Base-by-base conservation (phyloP, 2,113 vertebrate genomes). In the Oenanthe melanoleuca region DNA sequence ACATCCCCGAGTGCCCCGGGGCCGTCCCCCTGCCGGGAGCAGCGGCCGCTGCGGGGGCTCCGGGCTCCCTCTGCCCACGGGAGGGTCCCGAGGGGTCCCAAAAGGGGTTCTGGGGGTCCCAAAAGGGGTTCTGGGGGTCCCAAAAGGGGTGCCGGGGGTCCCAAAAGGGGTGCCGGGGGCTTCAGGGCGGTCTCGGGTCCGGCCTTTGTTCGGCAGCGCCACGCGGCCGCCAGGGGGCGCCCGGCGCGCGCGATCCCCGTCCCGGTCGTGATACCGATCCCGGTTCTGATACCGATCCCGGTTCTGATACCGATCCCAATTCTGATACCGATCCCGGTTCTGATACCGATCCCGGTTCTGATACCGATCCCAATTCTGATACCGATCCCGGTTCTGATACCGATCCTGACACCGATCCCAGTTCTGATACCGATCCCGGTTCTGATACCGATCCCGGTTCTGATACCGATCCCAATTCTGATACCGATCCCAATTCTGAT, bases 211-310 rank as follows among this genome's bases (percentile, higher is more conserved):
- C 25, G 21, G 7, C 3, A 2, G 9, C 19, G 12, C 14, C 4
- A 2, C 6, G 73, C 9, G 4, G 42, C 91, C 94, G 53, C 94
- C 88, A 91, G 94, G 50, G 88, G 94, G 91, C 78, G 93, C 90
- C 28, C 17, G 20, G 61, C 0, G 53, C 25, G 42, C 81, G 45
- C 31, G n/a, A 2, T 20, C 5, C 33, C 1, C 12, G 1, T 44
- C 24, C 33, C 1, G n/a, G n/a, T n/a, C n/a, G n/a, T n/a, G 8
- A 24, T 12, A 5, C 37, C 5, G 3, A 2, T 34, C 8, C 44
- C 1, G 4, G 1, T 42, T 9, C 44, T 6, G 8, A 1, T 34
- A 12, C 25, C 1, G 9, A 3, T 57, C n/a, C 42, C 42, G 16
- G 6, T 45, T 20, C 44, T 45, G 44, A 7, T 9, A 47, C 10